phyloP scores from a whole-genome alignment of 2,113 vertebrate species.

The Menidia beryllina region DNA sequence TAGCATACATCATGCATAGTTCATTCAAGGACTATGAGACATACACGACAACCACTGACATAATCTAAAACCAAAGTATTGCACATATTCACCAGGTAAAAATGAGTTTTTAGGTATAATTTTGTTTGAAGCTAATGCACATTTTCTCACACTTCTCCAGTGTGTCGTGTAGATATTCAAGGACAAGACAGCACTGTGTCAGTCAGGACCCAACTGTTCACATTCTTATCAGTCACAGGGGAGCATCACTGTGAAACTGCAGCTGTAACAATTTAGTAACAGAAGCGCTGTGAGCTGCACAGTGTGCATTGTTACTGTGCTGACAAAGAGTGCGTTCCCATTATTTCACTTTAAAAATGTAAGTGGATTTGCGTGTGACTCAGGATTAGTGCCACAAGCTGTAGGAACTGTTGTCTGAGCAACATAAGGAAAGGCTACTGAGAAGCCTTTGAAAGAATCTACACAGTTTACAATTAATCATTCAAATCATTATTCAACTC shows the following conservation, averaged over 20 bases:
- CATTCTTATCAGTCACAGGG: not conserved
- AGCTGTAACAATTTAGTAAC: not conserved
- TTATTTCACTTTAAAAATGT: constrained; percentile 8
- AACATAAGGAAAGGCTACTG: constrained; percentile 20
- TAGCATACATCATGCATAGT: constrained; percentile 51
- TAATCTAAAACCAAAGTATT: constrained; percentile 36
- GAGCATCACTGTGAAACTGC: not conserved
- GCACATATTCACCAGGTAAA: constrained; percentile 46
- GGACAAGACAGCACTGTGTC: not conserved
- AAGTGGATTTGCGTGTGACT: constrained; percentile 22
- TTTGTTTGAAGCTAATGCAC: constrained; percentile 10
- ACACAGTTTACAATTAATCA: constrained; percentile 4
- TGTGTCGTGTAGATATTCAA: constrained; percentile 13
- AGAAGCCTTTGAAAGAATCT: constrained; percentile 18
- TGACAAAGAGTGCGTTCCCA: constrained; percentile 2
- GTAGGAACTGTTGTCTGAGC: constrained; percentile 20
- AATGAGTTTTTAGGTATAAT: constrained; percentile 11
- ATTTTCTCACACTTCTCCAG: not conserved
- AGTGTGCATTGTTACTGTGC: not conserved
- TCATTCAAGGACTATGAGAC: constrained; percentile 28
- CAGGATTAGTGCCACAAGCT: constrained; percentile 34
- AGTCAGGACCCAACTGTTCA: not conserved
- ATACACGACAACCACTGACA: constrained; percentile 32
- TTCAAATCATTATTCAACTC: constrained; percentile 2
- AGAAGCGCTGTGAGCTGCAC: not conserved